Evolutionary conservation across 1,140 invertebrate species (phyloP), one percentile per base, ranked within the genome.

Genomic region (Aphelenchoides avenae): DNA sequence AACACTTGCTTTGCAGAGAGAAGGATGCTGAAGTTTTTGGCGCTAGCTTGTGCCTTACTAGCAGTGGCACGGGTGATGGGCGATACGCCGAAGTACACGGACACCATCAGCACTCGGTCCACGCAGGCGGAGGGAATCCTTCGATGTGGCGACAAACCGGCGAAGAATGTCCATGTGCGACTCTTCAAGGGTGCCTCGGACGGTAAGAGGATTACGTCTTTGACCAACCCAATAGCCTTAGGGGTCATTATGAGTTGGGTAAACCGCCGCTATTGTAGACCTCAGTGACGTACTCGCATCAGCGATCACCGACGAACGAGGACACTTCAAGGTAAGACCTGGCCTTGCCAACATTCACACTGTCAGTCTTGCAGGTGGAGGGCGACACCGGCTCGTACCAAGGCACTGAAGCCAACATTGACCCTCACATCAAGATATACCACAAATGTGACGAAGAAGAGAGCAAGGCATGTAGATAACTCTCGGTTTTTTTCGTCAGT

Each of bases 391-490:
- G 31, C 6, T 48, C 40, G 26, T 46, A 60, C 24, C 55, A 60
- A 20, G 57, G 55, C 34, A 26, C 39, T n/a, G 57, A 60, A 55
- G 48, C 52, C 3, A 42, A 58, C 26, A 58, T 60, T 36, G 39
- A 57, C 36, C 55, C 53, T 15, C 46, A 57, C 34, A 30, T 60
- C 30, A 60, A 61, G 34, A 50, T 60, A 40, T 60, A 60, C 34
- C 57, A 60, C 41, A 60, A 61, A 57, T 60, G 57, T 33, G 57
- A 60, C 33, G 57, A 60, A n/a, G 18, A 27, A 18, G 55, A 60
- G 40, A 46, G 43, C 3, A 60, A 60, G 29, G 56, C 57, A 52
- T 13, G 30, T 20, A 4, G 0, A 30, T 18, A 26, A 9, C 18
- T 30, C 44, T 52, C 11, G 20, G 20, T 49, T 57, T 56, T 37